These are phyloP conservation scores for Autographa pulchrina DNA, from an alignment of 2,888 invertebrate genomes.

Conservation along the genomic window DNA sequence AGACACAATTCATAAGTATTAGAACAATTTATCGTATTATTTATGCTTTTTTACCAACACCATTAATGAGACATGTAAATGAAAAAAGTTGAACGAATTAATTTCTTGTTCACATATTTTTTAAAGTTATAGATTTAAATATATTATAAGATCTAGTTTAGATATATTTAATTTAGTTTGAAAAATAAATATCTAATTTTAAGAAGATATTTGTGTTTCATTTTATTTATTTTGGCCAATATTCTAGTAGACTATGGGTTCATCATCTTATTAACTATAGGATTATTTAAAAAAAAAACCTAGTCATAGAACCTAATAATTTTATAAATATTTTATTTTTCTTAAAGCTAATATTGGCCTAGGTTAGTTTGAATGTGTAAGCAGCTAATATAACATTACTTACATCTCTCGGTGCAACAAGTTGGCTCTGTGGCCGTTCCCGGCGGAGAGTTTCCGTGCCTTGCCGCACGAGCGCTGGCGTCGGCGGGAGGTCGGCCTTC, in stretches of 20 bases:
- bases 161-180: too few relatives aligned
- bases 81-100: constrained; percentile 9
- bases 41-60: constrained; percentile 48
- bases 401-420: constrained; percentile 81
- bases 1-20: constrained; percentile 28
- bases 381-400: constrained; percentile 52
- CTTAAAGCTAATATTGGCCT: background rate
- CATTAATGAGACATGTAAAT: constrained; percentile 46
- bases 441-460: constrained; percentile 83
- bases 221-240: too few relatives aligned
- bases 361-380: constrained; percentile 3
- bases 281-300: background rate
- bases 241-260: too few relatives aligned
- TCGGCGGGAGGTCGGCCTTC: constrained; percentile 63
- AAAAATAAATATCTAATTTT: too few relatives aligned
- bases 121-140: background rate
- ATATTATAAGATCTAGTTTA: background rate
- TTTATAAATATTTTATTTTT: too few relatives aligned
- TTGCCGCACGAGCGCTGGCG: constrained; percentile 80
- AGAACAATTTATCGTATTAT: constrained; percentile 24
- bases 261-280: background rate
- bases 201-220: too few relatives aligned
- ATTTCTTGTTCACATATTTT: background rate
- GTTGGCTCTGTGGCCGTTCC: constrained; percentile 80
- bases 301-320: too few relatives aligned